Evolutionary conservation across 2,113 vertebrate genomes (phyloP).

Genomic region (Chamaetylas fuelleborni): DNA sequence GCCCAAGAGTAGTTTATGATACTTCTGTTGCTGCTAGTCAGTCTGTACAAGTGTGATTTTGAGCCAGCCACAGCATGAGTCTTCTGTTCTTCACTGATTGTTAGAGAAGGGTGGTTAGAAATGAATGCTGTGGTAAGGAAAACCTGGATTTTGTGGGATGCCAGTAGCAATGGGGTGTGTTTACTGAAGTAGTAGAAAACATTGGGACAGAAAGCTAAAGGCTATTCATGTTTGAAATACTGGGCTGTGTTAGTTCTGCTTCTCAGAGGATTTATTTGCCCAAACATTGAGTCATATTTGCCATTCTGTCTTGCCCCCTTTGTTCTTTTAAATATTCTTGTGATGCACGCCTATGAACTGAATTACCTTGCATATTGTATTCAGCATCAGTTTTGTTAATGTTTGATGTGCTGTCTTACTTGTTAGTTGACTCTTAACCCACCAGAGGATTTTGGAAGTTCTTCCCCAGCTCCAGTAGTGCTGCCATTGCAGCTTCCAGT

Average conservation of each 20-base stretch:
- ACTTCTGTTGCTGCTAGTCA: neutral
- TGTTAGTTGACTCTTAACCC: neutral
- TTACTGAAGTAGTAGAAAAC: neutral
- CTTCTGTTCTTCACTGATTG: rapidly evolving
- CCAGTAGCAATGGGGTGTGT: neutral
- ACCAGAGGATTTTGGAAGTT: neutral
- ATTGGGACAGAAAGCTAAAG: neutral
- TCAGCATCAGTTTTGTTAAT: neutral
- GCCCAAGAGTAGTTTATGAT: neutral
- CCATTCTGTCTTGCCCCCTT: neutral
- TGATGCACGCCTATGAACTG: neutral
- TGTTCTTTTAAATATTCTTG: neutral
- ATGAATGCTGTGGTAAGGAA: neutral
- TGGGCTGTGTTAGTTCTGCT: neutral
- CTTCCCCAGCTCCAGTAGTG: neutral
- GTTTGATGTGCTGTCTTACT: neutral
- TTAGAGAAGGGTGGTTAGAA: neutral
- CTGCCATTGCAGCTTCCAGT: neutral
- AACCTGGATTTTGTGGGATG: neutral
- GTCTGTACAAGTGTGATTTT: neutral
- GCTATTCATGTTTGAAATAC: neutral
- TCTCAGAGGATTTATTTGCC: neutral
- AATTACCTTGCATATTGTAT: neutral
- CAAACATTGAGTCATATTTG: neutral
- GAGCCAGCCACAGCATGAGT: neutral